Evolutionary conservation across 2,113 vertebrate genomes (phyloP), one percentile per base, ranked within the genome.

Genomic region (Pimephales promelas): DNA sequence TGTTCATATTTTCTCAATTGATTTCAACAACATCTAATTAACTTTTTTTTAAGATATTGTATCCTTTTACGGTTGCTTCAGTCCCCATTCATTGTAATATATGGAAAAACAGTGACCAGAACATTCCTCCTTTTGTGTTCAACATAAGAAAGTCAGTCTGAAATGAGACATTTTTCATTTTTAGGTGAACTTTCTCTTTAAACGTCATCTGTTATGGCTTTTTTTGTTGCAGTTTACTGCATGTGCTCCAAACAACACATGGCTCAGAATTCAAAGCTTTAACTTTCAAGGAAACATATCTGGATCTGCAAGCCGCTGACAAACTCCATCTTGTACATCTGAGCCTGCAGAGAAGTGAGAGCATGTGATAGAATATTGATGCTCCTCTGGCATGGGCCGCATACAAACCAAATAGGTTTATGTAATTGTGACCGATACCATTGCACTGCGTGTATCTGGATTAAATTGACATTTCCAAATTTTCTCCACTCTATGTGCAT

Each of bases 321-420:
- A 79, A 61, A 62, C 77, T 79, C 34, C 61, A 45, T 70, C 47
- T 66, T 34, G 43, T 61, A 45, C 72, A 76, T 66, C 34, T 66
- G 73, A 76, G 47, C 31, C 34, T 40, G 24, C 28, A 24, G 56
- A 34, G 70, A 49, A 62, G 28, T 36, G 28, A 61, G 66, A 45
- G 61, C 54, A 18, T n/a, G 31, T 57, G 16, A 54, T 79, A 71
- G 62, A 84, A 84, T 70, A 84, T 79, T 61, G 52, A 79, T 79
- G 49, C 75, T 34, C 36, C 62, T 34, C 74, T 71, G 49, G 52
- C 81, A 73, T 28, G 56, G n/a, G 26, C 68, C 36, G 57, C 34
- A 74, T 18, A 13, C 68, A 80, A 70, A 86, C 57, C 40, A 83
- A 83, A 66, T 66, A 72, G 40, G 22, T 57, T 83, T 77, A 43